Conservation (phyloP, 2,888 invertebrate species). For the Amiota communis region DNA sequence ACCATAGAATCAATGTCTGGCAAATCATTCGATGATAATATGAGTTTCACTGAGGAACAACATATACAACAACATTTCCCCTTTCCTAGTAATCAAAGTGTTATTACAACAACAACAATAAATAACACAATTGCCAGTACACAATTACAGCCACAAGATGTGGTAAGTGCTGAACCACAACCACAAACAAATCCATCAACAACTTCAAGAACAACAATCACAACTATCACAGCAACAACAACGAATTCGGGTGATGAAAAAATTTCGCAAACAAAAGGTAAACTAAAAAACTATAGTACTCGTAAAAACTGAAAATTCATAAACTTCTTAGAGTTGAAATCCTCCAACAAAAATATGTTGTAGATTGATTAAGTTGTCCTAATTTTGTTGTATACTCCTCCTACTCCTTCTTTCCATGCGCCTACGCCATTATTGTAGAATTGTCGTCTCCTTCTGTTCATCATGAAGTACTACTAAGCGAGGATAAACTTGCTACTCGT, state of each 20-base stretch:
- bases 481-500: constrained; percentile 53
- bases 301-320: no score
- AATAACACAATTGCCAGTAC: constrained; percentile 9
- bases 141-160: constrained; percentile 29
- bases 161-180: constrained; percentile 22
- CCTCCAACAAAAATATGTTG: background rate
- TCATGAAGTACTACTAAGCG: constrained; percentile 37
- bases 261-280: constrained; percentile 56
- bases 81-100: constrained; percentile 58
- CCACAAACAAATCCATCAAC: constrained; percentile 45
- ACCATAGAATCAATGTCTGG: constrained; percentile 73
- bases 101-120: constrained; percentile 39
- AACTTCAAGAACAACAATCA: constrained; percentile 41
- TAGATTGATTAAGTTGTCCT: background rate
- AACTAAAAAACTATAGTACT: constrained; percentile 27
- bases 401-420: background rate
- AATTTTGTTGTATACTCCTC: constrained; percentile 3
- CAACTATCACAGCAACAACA: constrained; percentile 42
- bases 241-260: constrained; percentile 37
- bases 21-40: constrained; percentile 72
- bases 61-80: constrained; percentile 48
- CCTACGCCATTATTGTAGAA: background rate
- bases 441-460: background rate
- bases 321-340: no score
- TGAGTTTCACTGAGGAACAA: constrained; percentile 70